phyloP scores from a whole-genome alignment of 1,140 invertebrate species.

The Laupala kohalensis region DNA sequence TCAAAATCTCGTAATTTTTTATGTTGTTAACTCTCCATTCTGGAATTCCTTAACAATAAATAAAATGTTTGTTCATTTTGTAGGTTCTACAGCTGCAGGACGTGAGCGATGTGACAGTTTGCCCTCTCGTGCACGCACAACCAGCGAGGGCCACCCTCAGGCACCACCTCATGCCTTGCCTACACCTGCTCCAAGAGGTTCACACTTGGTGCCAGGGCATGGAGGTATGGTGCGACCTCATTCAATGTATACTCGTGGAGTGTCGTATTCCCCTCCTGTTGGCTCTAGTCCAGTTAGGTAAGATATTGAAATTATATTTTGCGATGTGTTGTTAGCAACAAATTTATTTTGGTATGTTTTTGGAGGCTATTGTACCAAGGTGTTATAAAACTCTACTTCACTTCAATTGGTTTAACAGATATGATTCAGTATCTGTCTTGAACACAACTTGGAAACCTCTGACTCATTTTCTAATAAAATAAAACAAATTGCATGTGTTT shows the following conservation, averaged over 20 bases:
- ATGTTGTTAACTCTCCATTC: neutral
- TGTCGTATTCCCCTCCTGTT: conserved; percentile 49
- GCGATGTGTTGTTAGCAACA: too few species aligned
- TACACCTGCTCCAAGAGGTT: neutral
- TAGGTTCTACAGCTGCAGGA: conserved; percentile 23
- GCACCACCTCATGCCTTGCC: conserved; percentile 4
- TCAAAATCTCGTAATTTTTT: neutral
- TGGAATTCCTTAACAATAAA: neutral
- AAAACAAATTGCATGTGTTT: too few species aligned
- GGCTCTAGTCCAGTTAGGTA: conserved; percentile 40
- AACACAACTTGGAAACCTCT: too few species aligned
- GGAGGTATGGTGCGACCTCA: conserved; percentile 30
- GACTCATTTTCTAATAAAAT: too few species aligned
- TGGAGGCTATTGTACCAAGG: neutral
- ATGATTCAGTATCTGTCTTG: too few species aligned
- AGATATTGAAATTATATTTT: neutral
- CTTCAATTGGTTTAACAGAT: too few species aligned
- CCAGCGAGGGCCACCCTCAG: conserved; percentile 36
- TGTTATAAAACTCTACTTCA: too few species aligned
- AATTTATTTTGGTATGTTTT: neutral
- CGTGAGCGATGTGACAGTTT: conserved; percentile 68
- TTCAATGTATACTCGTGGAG: conserved; percentile 39
- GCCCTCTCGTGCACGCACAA: conserved; percentile 50
- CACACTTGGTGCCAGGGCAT: conserved; percentile 8
- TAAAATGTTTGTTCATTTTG: conserved; percentile 17